Base-by-base conservation (phyloP, 1,140 invertebrate species). In the Pachyrhynchus sulphureomaculatus region DNA sequence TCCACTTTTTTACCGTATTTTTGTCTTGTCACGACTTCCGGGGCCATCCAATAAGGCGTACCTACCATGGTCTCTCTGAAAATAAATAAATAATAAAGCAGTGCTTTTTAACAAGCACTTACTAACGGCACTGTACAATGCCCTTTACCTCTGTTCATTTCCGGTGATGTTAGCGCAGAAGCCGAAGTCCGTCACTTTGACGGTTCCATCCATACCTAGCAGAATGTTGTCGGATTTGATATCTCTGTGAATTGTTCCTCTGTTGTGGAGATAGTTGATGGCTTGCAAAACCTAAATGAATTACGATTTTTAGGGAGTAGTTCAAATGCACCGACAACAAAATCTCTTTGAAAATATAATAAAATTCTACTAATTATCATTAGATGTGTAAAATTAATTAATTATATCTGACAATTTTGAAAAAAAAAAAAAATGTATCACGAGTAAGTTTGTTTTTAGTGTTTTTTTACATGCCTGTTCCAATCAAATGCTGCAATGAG, bases 141-240 rank as follows among this genome's bases (percentile, higher is more conserved):
- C n/a, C n/a, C n/a, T n/a, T 13, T 58, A 61, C 32, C 96, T 78
- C 75, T 98, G 98, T 72, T 96, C 95, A 69, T 98, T 93, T 18
- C 89, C 90, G 32, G 89, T 83, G 53, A 93, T 90, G 66, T 92
- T 92, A 61, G 93, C 86, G 81, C 96, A 99, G 77, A 99, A 99
- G 17, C 96, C 96, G 79, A 99, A 99, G 78, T 99, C 96, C 12
- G 95, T 99, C 0, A 98, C 88, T 85, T 99, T 99, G 0, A 99
- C 95, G 33, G 86, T 86, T 10, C 96, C 96, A 76, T 98, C 93
- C 91, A 97, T 95, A 34, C 95, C 95, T 23, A 99, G 81, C 9
- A 99, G 81, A 55, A 99, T 91, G 76, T 99, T 99, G 75, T 98
- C 96, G 23, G 92, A 96, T 76, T 98, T 98, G 34, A 98, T 96